Evolutionary conservation across 2,113 vertebrate genomes (phyloP).

Genomic region (Apteryx owenii): DNA sequence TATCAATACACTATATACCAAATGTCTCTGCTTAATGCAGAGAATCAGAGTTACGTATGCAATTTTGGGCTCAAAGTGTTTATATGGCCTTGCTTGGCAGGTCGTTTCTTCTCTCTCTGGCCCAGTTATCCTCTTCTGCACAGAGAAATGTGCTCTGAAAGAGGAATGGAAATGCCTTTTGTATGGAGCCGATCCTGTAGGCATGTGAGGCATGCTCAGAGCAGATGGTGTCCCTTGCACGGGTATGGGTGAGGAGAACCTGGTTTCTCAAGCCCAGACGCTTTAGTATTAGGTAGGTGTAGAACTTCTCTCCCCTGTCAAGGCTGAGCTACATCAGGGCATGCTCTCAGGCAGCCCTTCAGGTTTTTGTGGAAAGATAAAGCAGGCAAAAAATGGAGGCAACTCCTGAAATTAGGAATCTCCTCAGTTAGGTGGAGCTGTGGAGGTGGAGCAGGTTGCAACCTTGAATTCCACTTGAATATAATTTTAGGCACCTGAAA

Average conservation of each 20-base stretch:
- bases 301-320: background rate
- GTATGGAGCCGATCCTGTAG: background rate
- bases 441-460: background rate
- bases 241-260: background rate
- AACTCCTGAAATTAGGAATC: background rate
- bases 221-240: accelerated
- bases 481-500: background rate
- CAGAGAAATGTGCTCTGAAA: accelerated
- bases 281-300: background rate
- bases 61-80: background rate
- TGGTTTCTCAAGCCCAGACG: background rate
- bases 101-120: background rate
- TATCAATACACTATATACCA: accelerated
- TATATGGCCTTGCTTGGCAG: accelerated
- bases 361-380: background rate
- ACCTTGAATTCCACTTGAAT: background rate
- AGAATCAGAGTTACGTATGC: accelerated
- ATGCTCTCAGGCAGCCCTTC: background rate
- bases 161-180: accelerated
- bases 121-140: background rate
- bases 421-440: background rate
- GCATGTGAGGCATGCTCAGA: accelerated
- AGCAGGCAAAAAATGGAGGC: background rate
- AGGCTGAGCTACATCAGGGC: background rate
- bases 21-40: background rate